phyloP scores from a whole-genome alignment of 2,797 vertebrate species.

The Gallinago solitaria region DNA sequence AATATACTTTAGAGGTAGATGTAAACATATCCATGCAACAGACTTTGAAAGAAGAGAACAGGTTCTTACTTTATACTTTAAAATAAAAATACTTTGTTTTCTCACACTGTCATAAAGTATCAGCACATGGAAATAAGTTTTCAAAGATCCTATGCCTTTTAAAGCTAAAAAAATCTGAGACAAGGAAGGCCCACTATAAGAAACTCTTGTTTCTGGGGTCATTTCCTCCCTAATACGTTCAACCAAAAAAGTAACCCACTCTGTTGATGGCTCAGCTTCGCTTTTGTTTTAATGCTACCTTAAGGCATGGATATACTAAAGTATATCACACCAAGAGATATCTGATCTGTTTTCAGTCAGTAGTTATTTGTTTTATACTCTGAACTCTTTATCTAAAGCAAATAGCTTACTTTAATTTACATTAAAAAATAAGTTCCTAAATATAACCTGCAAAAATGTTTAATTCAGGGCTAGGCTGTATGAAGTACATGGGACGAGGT shows the following conservation, averaged over 20 bases:
- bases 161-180: background rate
- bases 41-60: background rate
- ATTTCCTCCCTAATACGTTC: background rate
- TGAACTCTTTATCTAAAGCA: background rate
- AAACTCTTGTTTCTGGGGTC: background rate
- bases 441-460: background rate
- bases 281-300: background rate
- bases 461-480: background rate
- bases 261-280: background rate
- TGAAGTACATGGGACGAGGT: background rate
- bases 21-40: background rate
- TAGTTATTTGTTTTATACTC: background rate
- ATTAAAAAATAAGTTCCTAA: background rate
- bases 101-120: background rate
- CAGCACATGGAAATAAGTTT: background rate
- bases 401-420: background rate
- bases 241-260: background rate
- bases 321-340: background rate
- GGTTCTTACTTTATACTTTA: background rate
- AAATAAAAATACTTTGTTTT: conserved; percentile 1
- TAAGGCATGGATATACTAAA: background rate
- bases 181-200: background rate
- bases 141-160: background rate
- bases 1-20: background rate
- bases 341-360: background rate